A percentile compares a stretch with the other conserved stretches of the same genome.
Evolutionary conservation across 35 echinoderm and acorn worm species (phyloP).

Genomic region (Apostichopus californicus): DNA sequence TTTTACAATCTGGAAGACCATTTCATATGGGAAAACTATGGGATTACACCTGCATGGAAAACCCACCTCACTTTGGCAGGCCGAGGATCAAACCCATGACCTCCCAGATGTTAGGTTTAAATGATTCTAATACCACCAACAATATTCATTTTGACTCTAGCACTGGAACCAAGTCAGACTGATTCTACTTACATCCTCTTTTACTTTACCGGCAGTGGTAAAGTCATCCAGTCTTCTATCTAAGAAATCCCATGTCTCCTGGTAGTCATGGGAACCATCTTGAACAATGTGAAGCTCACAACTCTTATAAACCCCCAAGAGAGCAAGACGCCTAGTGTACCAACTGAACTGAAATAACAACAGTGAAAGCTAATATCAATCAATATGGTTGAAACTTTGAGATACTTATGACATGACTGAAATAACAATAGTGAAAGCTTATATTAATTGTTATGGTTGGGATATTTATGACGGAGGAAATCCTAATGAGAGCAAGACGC

Average conservation of each 20-base stretch:
- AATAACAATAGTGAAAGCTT: background rate
- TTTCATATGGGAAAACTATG: too few species aligned
- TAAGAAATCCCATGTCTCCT: conserved; percentile 91
- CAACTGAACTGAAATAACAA: conserved; percentile 76
- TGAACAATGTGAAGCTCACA: conserved; percentile 87
- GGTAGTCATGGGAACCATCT: conserved; percentile 84
- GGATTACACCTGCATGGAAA: too few species aligned
- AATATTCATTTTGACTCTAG: too few species aligned
- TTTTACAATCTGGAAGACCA: too few species aligned
- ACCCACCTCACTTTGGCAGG: too few species aligned
- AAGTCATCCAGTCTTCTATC: conserved; percentile 88
- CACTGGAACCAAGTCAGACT: too few species aligned
- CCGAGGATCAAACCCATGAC: too few species aligned
- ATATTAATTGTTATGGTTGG: background rate
- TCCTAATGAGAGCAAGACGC: conserved; percentile 60
- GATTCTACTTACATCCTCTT: conserved; percentile 67
- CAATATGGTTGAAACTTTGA: background rate
- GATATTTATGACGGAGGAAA: conserved; percentile 6
- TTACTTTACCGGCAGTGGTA: conserved; percentile 54
- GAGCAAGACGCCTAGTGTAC: conserved; percentile 82
- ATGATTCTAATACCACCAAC: too few species aligned
- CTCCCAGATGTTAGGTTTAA: too few species aligned
- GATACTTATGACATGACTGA: conserved; percentile 25
- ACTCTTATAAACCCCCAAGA: conserved; percentile 88
- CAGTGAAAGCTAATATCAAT: background rate